A percentile compares a stretch with the other conserved stretches of the same genome.
Evolutionary conservation across 1,140 invertebrate species (phyloP).

Genomic region (Batillaria attramentaria): DNA sequence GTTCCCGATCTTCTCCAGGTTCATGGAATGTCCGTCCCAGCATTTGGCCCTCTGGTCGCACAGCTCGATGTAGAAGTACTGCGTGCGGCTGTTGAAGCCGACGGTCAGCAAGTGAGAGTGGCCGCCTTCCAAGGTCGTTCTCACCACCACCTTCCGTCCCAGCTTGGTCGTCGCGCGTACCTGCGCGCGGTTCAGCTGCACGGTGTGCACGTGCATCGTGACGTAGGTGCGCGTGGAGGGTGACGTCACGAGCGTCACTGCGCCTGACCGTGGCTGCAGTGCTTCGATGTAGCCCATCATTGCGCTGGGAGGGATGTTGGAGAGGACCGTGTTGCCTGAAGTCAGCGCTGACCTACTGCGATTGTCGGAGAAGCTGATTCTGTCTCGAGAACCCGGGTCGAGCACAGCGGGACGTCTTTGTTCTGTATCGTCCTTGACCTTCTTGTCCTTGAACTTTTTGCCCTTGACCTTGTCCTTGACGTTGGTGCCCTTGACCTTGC

Average conservation of each 20-base stretch:
- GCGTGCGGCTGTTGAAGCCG: constrained; percentile 24
- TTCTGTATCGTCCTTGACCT: no score
- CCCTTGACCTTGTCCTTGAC: no score
- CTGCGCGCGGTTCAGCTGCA: constrained; percentile 36
- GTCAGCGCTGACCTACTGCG: no score
- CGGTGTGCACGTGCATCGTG: constrained; percentile 39
- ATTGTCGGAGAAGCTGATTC: no score
- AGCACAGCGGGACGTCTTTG: no score
- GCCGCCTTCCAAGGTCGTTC: constrained; percentile 38
- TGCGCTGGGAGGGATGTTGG: no score
- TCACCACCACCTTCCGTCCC: constrained; percentile 20
- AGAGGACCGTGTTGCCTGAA: no score
- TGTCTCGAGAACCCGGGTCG: no score
- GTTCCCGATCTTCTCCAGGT: constrained; percentile 12
- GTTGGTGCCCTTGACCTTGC: no score
- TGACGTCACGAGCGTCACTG: constrained; percentile 21
- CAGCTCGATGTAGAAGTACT: constrained; percentile 33
- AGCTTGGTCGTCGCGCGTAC: constrained; percentile 12
- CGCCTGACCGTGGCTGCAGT: no score
- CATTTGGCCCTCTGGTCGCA: constrained; percentile 39
- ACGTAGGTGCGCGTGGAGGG: constrained; percentile 29
- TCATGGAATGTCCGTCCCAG: constrained; percentile 43
- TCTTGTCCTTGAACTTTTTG: no score
- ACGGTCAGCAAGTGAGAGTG: constrained; percentile 44
- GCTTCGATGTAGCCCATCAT: no score